Conservation (phyloP, 2,113 vertebrate species). For the Echinops telfairi region DNA sequence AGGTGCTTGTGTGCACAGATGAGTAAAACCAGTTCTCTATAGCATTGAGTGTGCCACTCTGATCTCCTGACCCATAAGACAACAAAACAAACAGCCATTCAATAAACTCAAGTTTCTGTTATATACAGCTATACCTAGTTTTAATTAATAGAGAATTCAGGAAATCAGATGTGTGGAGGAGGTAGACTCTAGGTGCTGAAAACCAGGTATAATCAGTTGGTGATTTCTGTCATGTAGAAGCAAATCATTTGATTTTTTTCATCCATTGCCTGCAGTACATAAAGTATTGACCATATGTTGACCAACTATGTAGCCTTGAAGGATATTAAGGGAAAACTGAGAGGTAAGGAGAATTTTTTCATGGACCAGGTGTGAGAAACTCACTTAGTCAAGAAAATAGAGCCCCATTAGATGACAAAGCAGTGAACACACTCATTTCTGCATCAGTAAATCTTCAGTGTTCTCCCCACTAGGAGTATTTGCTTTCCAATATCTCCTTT, state of each 20-base stretch:
- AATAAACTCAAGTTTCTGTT: neutral
- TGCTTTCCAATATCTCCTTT: neutral
- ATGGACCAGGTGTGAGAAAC: neutral
- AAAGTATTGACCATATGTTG: neutral
- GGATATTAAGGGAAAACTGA: neutral
- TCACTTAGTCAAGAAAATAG: conserved; percentile 25
- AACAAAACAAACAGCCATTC: too few relatives aligned
- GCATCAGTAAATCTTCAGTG: neutral
- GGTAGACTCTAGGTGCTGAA: neutral
- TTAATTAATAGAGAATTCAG: conserved; percentile 24
- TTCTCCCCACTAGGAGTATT: neutral
- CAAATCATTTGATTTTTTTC: neutral
- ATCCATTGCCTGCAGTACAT: neutral
- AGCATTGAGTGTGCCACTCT: neutral
- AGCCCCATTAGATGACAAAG: neutral
- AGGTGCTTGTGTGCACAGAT: neutral
- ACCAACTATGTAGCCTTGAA: conserved; percentile 5
- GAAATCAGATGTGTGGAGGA: neutral
- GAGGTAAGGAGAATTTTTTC: neutral
- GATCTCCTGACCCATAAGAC: neutral
- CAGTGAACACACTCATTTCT: neutral
- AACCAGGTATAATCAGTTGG: neutral
- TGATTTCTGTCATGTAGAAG: neutral
- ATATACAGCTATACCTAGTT: neutral
- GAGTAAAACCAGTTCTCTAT: neutral